A percentile compares a stretch with the other conserved stretches of the same genome.
These are phyloP conservation scores for Tinamus major DNA, from an alignment of 2,797 vertebrate genomes.

Conservation along the genomic window DNA sequence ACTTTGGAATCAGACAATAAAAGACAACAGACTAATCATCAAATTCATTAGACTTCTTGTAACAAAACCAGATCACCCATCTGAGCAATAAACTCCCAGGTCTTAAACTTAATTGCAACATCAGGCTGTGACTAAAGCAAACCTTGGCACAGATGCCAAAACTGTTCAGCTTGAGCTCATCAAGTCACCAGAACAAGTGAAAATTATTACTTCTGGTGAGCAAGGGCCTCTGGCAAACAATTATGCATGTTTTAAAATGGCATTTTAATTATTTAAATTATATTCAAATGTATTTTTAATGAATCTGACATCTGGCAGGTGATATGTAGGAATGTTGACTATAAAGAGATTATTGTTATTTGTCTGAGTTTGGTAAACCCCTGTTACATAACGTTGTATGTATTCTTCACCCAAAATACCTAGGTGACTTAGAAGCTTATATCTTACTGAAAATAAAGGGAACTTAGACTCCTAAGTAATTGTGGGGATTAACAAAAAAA, in stretches of 20 bases:
- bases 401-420: neutral
- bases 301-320: constrained; percentile 45
- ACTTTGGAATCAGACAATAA: constrained; percentile 10
- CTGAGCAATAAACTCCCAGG: constrained; percentile 25
- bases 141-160: neutral
- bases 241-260: constrained; percentile 36
- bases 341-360: constrained; percentile 23
- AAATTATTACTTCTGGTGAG: constrained; percentile 40
- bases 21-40: constrained; percentile 14
- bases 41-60: constrained; percentile 40
- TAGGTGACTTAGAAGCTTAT: neutral
- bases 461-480: neutral
- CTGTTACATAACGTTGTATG: neutral
- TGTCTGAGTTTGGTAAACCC: neutral
- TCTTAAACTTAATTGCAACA: constrained; percentile 40
- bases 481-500: neutral
- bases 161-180: constrained; percentile 19
- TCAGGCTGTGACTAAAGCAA: constrained; percentile 35
- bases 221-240: constrained; percentile 37
- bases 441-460: neutral
- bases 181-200: constrained; percentile 22
- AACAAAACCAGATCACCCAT: constrained; percentile 14
- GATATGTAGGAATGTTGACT: neutral
- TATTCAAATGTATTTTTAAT: constrained; percentile 44
- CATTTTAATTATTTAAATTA: constrained; percentile 57